Percentiles rank a stretch among this genome's conserved stretches.
phyloP scores from a whole-genome alignment of 2,113 vertebrate species.

The Macroglossus sobrinus region DNA sequence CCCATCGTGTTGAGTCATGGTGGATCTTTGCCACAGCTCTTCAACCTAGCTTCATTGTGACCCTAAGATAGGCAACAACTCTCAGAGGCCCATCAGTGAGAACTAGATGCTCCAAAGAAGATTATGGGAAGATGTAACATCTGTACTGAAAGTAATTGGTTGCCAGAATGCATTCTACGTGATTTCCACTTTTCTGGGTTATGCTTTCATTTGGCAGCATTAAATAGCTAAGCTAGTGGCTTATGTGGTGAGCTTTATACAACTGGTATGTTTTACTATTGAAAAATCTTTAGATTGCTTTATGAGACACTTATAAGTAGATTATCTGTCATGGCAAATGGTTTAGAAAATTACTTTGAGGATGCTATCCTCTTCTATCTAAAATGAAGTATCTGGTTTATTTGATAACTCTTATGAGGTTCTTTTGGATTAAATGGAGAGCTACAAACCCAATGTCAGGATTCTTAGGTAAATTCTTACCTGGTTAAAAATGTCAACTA shows the following conservation, averaged over 20 bases:
- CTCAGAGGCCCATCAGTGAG: background rate
- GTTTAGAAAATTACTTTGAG: constrained; percentile 25
- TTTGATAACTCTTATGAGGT: background rate
- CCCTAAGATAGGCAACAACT: background rate
- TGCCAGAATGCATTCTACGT: background rate
- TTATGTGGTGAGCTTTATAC: background rate
- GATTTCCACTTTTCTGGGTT: background rate
- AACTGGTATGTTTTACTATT: background rate
- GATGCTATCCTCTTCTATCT: background rate
- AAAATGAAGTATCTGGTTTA: background rate
- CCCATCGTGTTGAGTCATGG: background rate
- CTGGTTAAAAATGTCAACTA: background rate
- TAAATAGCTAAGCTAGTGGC: background rate
- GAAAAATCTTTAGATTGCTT: constrained; percentile 13
- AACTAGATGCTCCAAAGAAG: background rate
- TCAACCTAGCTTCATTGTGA: background rate
- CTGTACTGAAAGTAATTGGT: background rate
- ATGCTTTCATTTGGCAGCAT: background rate
- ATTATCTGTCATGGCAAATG: background rate
- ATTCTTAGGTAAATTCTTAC: background rate
- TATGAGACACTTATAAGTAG: background rate
- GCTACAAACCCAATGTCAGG: background rate
- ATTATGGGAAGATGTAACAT: background rate
- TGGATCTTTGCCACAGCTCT: background rate
- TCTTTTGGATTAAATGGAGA: background rate